Percentiles rank a stretch among this genome's conserved stretches.
Conservation (phyloP, 2,797 vertebrate species). For the Molossus molossus region DNA sequence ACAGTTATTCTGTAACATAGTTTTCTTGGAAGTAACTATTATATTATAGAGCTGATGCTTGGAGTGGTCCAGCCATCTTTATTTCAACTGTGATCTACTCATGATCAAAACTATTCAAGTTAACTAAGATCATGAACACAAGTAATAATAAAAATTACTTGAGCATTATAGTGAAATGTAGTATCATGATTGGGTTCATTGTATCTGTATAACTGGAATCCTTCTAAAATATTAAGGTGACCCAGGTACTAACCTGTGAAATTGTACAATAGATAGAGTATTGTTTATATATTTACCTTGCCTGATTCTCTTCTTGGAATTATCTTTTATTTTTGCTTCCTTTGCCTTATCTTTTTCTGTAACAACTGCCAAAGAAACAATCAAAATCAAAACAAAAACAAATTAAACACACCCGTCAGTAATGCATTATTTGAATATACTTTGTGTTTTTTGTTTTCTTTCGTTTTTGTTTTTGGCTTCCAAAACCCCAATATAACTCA, state of each 20-base stretch:
- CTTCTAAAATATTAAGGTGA: background rate
- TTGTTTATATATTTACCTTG: background rate
- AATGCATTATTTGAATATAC: background rate
- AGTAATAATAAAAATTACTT: background rate
- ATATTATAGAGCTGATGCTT: background rate
- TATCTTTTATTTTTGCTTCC: background rate
- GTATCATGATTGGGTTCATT: background rate
- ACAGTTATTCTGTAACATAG: slow-evolving; percentile 17
- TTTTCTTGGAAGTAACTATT: slow-evolving; percentile 7
- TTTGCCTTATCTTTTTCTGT: background rate
- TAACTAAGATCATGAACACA: background rate
- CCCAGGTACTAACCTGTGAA: background rate
- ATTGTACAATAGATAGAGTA: background rate
- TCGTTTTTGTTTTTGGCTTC: background rate
- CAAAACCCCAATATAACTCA: background rate
- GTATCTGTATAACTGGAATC: background rate
- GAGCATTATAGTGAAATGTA: background rate
- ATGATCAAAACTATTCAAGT: background rate
- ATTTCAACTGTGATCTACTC: background rate
- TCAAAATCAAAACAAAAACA: background rate
- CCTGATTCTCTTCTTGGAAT: background rate
- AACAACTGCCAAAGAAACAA: background rate
- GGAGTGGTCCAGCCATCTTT: background rate
- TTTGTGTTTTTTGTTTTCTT: background rate
- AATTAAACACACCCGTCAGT: background rate